These are phyloP conservation scores for Oreocharis arfaki DNA, from an alignment of 2,113 vertebrate species.

Conservation along the genomic window DNA sequence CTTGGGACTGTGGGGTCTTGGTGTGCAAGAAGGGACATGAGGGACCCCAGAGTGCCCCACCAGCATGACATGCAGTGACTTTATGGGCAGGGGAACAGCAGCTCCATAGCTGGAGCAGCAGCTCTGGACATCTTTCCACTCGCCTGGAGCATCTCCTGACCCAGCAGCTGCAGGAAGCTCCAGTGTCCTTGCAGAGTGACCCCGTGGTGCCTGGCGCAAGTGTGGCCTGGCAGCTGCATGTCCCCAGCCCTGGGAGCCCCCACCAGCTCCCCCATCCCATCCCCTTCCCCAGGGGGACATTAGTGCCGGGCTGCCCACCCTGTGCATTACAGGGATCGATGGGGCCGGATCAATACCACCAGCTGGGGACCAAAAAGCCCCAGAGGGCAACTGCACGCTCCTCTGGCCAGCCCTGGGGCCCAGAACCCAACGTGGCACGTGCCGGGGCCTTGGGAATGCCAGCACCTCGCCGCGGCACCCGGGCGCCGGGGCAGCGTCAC, in stretches of 20 bases:
- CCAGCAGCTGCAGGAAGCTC: slow-evolving; percentile 3
- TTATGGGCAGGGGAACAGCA: neutral
- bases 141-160: neutral
- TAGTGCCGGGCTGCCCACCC: neutral
- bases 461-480: accelerated
- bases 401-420: neutral
- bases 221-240: neutral
- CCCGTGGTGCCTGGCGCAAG: accelerated
- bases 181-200: neutral
- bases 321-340: neutral
- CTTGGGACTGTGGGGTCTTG: neutral
- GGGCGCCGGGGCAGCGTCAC: neutral
- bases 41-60: neutral
- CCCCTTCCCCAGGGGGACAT: neutral
- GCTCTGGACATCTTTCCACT: neutral
- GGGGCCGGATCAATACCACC: neutral
- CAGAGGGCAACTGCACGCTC: neutral
- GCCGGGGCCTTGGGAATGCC: neutral
- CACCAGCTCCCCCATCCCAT: neutral
- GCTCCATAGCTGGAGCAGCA: accelerated
- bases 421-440: accelerated
- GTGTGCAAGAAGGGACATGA: neutral
- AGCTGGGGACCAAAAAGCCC: neutral
- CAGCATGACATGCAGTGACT: neutral
- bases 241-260: neutral